phyloP scores from a whole-genome alignment of 2,113 vertebrate genomes.

The Neopipo cinnamomea region DNA sequence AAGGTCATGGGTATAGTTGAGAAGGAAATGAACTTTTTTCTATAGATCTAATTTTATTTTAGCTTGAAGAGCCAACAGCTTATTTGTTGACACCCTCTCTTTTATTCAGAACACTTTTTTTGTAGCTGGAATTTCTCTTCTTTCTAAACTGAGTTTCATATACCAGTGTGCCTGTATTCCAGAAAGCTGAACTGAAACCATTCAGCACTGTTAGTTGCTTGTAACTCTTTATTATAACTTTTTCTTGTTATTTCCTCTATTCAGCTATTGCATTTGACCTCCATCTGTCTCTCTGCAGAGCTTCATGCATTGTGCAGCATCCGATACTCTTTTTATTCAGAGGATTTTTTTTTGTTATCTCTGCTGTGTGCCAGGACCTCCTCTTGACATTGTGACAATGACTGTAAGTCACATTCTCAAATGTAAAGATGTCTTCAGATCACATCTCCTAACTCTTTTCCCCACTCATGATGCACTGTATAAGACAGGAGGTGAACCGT shows the following conservation, averaged over 20 bases:
- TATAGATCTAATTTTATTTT: background rate
- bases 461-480: background rate
- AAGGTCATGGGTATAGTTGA: background rate
- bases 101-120: background rate
- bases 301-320: conserved; percentile 10
- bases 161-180: background rate
- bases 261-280: conserved; percentile 27
- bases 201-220: background rate
- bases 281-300: conserved; percentile 40
- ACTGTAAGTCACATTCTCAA: conserved; percentile 42
- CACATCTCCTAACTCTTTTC: background rate
- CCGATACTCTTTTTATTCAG: conserved; percentile 8
- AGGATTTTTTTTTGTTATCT: conserved; percentile 40
- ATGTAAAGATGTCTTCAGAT: conserved; percentile 25
- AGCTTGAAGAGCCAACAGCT: background rate
- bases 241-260: background rate
- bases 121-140: background rate
- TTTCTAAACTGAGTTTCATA: background rate
- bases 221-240: conserved; percentile 1
- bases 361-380: conserved; percentile 31
- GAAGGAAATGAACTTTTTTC: background rate
- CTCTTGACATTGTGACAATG: conserved; percentile 29
- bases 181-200: background rate
- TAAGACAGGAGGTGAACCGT: conserved; percentile 13
- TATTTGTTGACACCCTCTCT: background rate